Conservation (phyloP, 2,888 invertebrate genomes). For the Hyles lineata region DNA sequence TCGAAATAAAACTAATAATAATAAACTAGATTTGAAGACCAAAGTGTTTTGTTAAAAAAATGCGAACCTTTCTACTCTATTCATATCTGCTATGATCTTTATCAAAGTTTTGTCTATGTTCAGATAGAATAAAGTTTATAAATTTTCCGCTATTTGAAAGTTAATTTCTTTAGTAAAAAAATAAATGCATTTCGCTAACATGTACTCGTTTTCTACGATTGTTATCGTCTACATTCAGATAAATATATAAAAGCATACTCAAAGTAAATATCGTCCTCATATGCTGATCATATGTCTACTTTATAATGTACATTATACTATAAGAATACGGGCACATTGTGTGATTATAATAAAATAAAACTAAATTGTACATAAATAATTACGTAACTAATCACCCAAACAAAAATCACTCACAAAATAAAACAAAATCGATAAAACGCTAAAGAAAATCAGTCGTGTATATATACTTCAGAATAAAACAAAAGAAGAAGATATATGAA, state of each 20-base stretch:
- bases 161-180: slow-evolving; percentile 25
- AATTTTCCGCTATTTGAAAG: slow-evolving; percentile 12
- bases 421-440: slow-evolving; percentile 64
- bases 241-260: slow-evolving; percentile 76
- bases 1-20: slow-evolving; percentile 32
- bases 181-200: slow-evolving; percentile 64
- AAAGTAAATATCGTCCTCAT: slow-evolving; percentile 75
- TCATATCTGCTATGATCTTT: slow-evolving; percentile 24
- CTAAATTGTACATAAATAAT: slow-evolving; percentile 46
- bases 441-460: slow-evolving; percentile 68
- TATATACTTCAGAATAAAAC: slow-evolving; percentile 55
- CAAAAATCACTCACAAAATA: slow-evolving; percentile 69
- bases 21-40: slow-evolving; percentile 21
- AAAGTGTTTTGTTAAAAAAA: slow-evolving; percentile 14
- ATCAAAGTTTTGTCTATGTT: slow-evolving; percentile 19
- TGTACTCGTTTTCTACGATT: slow-evolving; percentile 70
- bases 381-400: slow-evolving; percentile 71
- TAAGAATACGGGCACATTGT: slow-evolving; percentile 81
- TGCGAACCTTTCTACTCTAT: slow-evolving; percentile 22
- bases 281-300: slow-evolving; percentile 76
- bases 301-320: slow-evolving; percentile 65
- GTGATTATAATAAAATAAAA: slow-evolving; percentile 63
- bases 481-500: slow-evolving; percentile 71
- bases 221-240: slow-evolving; percentile 69
- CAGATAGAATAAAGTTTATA: slow-evolving; percentile 23